phyloP scores from a whole-genome alignment of 2,113 vertebrate genomes.

The Petromus typicus region DNA sequence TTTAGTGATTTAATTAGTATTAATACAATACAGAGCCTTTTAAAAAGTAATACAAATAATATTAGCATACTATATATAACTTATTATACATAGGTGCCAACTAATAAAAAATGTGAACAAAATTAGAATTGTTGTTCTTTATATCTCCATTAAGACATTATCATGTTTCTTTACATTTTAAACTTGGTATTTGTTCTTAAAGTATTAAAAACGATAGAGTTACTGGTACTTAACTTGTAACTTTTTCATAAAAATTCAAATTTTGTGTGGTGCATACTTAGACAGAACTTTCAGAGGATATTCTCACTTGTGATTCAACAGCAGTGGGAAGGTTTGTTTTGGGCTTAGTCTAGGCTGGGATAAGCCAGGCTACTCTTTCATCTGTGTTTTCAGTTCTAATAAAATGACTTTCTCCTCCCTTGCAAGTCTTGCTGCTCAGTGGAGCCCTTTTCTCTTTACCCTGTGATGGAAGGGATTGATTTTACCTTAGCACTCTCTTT shows the following conservation, averaged over 20 bases:
- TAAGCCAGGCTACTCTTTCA: constrained; percentile 63
- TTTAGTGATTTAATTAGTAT: no score
- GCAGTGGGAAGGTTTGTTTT: constrained; percentile 53
- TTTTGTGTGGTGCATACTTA: constrained; percentile 13
- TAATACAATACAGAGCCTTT: no score
- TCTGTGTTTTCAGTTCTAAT: constrained; percentile 58
- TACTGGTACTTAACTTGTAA: neutral
- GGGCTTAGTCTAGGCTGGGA: constrained; percentile 54
- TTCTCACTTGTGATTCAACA: constrained; percentile 58
- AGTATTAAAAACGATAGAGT: no score
- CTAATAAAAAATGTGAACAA: no score
- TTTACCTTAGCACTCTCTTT: constrained; percentile 8
- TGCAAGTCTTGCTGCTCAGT: neutral
- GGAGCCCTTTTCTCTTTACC: constrained; percentile 57
- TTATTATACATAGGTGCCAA: no score
- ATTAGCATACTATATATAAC: no score
- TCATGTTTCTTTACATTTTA: no score
- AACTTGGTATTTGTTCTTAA: no score
- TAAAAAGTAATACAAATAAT: no score
- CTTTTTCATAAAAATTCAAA: constrained; percentile 43
- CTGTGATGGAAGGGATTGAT: constrained; percentile 65
- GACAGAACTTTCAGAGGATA: constrained; percentile 55
- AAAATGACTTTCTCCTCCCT: constrained; percentile 69
- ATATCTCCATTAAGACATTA: no score
- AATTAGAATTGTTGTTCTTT: no score